These are phyloP conservation scores for Eubasilissa regina DNA, from an alignment of 1,140 invertebrate genomes.

Conservation along the genomic window DNA sequence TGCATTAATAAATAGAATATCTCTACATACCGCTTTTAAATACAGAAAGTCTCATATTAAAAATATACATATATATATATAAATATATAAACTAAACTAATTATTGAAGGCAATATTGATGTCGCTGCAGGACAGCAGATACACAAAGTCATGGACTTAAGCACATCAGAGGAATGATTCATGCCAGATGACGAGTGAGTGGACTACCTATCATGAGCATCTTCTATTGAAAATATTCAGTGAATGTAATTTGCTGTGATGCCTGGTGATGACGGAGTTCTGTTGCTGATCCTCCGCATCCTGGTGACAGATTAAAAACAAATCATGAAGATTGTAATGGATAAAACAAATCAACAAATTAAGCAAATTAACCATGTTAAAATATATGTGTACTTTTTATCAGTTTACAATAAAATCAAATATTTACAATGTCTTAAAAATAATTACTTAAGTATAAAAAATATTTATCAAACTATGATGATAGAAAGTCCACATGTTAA, in stretches of 20 bases:
- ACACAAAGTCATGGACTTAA: slow-evolving; percentile 6
- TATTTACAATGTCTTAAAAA: no score
- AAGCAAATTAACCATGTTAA: slow-evolving; percentile 11
- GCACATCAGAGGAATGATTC: slow-evolving; percentile 32
- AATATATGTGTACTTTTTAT: background rate
- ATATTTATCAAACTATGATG: no score
- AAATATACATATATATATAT: background rate
- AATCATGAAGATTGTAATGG: no score
- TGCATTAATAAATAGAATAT: background rate
- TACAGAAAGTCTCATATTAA: background rate
- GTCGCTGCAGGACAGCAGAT: background rate
- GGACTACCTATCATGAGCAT: slow-evolving; percentile 9
- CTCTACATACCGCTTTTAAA: background rate
- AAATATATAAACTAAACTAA: slow-evolving; percentile 30
- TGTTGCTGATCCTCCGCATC: slow-evolving; percentile 56
- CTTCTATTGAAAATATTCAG: slow-evolving; percentile 14
- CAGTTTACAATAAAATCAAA: no score
- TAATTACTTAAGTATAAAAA: no score
- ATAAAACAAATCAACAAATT: no score
- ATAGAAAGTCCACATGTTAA: no score
- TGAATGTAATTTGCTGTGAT: slow-evolving; percentile 57
- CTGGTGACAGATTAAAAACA: no score
- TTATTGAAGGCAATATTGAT: slow-evolving; percentile 28
- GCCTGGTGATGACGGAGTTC: slow-evolving; percentile 52
- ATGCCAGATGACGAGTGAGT: background rate